These are phyloP conservation scores for Aleadryas rufinucha DNA, from an alignment of 2,113 vertebrate species.

Conservation along the genomic window DNA sequence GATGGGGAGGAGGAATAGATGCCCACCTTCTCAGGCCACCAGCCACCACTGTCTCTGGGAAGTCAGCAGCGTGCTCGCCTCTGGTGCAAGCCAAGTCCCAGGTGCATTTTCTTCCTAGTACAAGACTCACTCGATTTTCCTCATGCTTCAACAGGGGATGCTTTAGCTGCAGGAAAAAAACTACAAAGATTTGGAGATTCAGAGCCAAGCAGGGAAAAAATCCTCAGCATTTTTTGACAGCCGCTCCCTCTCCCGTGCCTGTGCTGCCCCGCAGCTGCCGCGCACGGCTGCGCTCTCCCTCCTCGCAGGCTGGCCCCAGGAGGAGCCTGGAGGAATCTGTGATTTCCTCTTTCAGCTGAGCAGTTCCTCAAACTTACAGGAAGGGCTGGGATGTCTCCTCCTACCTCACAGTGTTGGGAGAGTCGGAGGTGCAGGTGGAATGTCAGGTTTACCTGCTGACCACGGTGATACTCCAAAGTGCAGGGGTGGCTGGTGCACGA, in stretches of 20 bases:
- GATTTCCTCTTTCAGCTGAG: neutral
- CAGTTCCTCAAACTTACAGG: neutral
- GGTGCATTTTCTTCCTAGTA: neutral
- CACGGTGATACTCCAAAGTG: rapidly evolving
- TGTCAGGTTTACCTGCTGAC: neutral
- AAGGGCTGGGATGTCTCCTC: neutral
- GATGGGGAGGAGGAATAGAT: neutral
- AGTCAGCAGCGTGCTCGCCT: rapidly evolving
- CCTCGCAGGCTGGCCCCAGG: neutral
- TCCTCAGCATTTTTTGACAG: neutral
- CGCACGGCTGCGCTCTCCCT: neutral
- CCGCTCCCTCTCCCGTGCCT: neutral
- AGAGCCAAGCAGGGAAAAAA: neutral
- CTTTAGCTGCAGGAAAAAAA: neutral
- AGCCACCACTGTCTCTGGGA: neutral
- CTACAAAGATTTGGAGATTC: neutral
- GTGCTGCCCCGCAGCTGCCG: conserved; percentile 36
- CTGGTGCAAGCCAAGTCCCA: neutral
- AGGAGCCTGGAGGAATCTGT: neutral
- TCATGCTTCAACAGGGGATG: neutral
- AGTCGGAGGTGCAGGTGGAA: rapidly evolving
- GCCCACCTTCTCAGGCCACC: neutral
- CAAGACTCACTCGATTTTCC: rapidly evolving
- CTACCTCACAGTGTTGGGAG: rapidly evolving
- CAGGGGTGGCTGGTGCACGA: neutral